These are phyloP conservation scores for Cyanistes caeruleus DNA, from an alignment of 2,113 vertebrate genomes.

Conservation along the genomic window DNA sequence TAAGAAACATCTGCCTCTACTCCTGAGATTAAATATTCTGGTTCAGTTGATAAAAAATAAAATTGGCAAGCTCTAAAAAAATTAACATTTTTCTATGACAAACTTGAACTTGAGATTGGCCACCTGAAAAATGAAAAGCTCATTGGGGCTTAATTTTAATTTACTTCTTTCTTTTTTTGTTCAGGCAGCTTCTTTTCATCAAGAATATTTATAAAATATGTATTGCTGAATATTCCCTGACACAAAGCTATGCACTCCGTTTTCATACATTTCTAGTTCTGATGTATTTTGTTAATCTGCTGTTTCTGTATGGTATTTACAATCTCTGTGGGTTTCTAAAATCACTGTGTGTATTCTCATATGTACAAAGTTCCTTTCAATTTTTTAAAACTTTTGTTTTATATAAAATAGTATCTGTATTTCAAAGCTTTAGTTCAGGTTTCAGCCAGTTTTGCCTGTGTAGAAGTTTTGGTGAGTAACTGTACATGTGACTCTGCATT, in stretches of 20 bases:
- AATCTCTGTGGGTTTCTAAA: not conserved
- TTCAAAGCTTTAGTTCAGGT: not conserved
- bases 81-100: conserved; percentile 1
- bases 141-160: conserved; percentile 35
- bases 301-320: not conserved
- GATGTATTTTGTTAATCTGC: not conserved
- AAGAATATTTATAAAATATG: not conserved
- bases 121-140: conserved; percentile 29
- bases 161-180: conserved; percentile 17
- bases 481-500: not conserved
- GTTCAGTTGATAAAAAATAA: conserved; percentile 44
- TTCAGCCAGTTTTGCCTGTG: not conserved
- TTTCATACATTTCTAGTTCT: not conserved
- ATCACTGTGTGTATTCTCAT: not conserved
- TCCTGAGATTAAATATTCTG: conserved; percentile 52
- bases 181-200: not conserved
- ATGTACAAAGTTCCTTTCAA: not conserved
- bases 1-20: conserved; percentile 73
- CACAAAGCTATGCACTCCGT: not conserved
- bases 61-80: conserved; percentile 46
- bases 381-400: not conserved
- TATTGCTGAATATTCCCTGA: not conserved
- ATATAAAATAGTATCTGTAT: not conserved
- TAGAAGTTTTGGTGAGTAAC: not conserved
- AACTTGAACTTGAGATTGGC: conserved; percentile 16